A percentile compares a stretch with the other conserved stretches of the same genome.
phyloP scores from a whole-genome alignment of 92 coral and sea anemone species.

The Palythoa grandiflora region DNA sequence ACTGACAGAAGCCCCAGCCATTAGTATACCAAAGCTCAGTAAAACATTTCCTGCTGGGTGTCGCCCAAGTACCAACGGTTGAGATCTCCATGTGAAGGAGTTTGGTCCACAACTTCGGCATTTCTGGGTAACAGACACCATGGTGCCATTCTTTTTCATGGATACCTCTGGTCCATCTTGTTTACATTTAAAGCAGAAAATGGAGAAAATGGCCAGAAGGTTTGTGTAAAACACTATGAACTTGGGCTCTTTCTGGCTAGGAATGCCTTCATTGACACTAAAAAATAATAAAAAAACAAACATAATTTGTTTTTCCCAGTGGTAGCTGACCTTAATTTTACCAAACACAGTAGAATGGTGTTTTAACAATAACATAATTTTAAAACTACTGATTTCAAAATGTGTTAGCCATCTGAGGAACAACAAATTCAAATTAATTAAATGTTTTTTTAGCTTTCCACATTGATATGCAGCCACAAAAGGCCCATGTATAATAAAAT shows the following conservation, averaged over 20 bases:
- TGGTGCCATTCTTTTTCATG: constrained; percentile 30
- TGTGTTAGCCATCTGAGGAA: not conserved
- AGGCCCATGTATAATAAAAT: not conserved
- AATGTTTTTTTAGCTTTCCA: not conserved
- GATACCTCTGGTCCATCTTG: constrained; percentile 11
- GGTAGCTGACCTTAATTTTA: not conserved
- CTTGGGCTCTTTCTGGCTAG: constrained; percentile 25
- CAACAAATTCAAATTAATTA: not conserved
- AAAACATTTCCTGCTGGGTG: not conserved
- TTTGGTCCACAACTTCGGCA: constrained; percentile 22
- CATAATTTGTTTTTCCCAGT: not conserved
- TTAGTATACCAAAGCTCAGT: not conserved
- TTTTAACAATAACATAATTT: no score
- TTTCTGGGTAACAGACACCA: constrained; percentile 15
- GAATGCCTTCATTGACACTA: not conserved
- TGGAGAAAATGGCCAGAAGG: constrained; percentile 10
- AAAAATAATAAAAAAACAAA: not conserved
- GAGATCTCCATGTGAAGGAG: constrained; percentile 4
- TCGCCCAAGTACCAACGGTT: not conserved
- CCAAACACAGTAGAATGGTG: no score
- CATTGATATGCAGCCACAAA: constrained; percentile 4
- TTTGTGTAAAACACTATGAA: constrained; percentile 27
- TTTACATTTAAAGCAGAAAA: constrained; percentile 21
- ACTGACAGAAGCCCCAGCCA: not conserved
- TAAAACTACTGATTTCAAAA: not conserved